Percentiles rank a stretch among this genome's conserved stretches.
phyloP scores from a whole-genome alignment of 92 coral and sea anemone genomes.

The Porites rus region DNA sequence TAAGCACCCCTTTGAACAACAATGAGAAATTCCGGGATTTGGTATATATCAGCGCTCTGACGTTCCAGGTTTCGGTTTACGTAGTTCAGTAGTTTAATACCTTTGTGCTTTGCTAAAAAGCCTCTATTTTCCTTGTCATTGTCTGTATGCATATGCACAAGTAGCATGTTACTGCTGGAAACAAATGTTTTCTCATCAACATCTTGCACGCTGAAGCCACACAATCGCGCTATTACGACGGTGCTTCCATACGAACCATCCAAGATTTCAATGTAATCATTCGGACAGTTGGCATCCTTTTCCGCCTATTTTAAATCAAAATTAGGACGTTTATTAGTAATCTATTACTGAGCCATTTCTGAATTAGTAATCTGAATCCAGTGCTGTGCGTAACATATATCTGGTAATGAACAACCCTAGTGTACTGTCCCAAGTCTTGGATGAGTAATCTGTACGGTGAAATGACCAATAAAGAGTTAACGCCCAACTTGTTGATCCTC shows the following conservation, averaged over 20 bases:
- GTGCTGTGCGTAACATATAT: no score
- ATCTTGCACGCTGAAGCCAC: constrained; percentile 41
- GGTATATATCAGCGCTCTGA: no score
- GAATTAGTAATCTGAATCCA: no score
- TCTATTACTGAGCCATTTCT: background rate
- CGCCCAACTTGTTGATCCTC: no score
- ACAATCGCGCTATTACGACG: constrained; percentile 52
- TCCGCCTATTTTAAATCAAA: constrained; percentile 56
- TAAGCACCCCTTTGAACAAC: no score
- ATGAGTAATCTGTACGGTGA: no score
- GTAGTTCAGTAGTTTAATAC: constrained; percentile 3
- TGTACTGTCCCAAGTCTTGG: no score
- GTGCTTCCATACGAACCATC: constrained; percentile 64
- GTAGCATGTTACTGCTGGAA: constrained; percentile 65
- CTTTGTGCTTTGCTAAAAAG: constrained; percentile 39
- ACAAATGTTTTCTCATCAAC: background rate
- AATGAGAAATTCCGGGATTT: no score
- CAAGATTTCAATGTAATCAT: constrained; percentile 72
- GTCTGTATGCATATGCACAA: constrained; percentile 77
- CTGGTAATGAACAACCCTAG: no score
- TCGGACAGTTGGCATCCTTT: constrained; percentile 60
- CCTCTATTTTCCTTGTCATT: constrained; percentile 45
- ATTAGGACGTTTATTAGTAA: background rate
- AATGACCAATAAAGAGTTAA: no score
- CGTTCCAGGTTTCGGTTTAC: no score